Percentiles rank a stretch among this genome's conserved stretches.
These are phyloP conservation scores for Lonchura striata DNA, from an alignment of 2,113 vertebrate species.

Conservation along the genomic window DNA sequence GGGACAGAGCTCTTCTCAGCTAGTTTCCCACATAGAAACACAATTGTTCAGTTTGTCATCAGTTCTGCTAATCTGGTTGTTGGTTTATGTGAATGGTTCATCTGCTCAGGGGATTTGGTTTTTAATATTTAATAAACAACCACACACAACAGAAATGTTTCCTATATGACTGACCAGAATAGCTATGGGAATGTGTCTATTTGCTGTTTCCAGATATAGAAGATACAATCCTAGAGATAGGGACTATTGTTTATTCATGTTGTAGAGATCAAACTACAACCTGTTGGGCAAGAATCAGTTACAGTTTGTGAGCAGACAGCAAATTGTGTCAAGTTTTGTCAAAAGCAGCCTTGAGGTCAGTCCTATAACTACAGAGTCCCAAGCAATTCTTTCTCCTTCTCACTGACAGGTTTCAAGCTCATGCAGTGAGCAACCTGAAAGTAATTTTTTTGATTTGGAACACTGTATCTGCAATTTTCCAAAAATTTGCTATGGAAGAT, in stretches of 20 bases:
- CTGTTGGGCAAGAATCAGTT: neutral
- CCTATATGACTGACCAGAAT: neutral
- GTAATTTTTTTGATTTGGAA: slow-evolving; percentile 74
- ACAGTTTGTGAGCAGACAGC: fast-evolving
- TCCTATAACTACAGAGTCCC: neutral
- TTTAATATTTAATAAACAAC: neutral
- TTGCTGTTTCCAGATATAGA: neutral
- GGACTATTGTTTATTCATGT: neutral
- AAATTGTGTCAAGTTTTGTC: neutral
- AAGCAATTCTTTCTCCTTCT: slow-evolving; percentile 13
- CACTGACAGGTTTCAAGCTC: slow-evolving; percentile 70
- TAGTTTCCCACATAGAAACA: neutral
- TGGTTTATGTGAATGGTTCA: neutral
- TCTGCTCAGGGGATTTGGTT: neutral
- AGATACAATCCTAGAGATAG: neutral
- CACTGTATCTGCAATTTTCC: slow-evolving; percentile 61
- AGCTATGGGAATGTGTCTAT: neutral
- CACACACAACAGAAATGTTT: neutral
- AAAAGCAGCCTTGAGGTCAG: neutral
- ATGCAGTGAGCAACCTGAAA: slow-evolving; percentile 68
- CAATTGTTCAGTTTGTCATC: neutral
- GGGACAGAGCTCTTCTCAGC: neutral
- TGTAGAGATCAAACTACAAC: neutral
- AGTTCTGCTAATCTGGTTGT: neutral
- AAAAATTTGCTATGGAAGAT: neutral